phyloP scores from a whole-genome alignment of 2,113 vertebrate genomes.

The Ochotona curzoniae region DNA sequence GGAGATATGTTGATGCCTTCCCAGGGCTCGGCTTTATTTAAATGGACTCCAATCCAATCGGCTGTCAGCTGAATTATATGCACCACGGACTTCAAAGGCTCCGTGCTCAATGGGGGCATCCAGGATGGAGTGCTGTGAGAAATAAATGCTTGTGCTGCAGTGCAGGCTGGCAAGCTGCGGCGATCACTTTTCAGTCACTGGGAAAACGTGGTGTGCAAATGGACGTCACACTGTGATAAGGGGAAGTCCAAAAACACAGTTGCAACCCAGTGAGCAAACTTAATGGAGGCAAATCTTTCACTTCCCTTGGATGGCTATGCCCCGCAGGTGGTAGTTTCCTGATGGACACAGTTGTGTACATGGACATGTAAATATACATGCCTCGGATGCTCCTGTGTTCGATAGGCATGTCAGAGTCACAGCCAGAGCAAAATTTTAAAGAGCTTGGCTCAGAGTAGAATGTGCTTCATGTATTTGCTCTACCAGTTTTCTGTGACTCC shows the following conservation, averaged over 20 bases:
- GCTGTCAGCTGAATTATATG: slow-evolving; percentile 72
- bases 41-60: slow-evolving; percentile 56
- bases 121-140: slow-evolving; percentile 62
- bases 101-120: slow-evolving; percentile 55
- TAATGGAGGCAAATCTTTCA: slow-evolving; percentile 57
- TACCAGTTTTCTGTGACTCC: background rate
- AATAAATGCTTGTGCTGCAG: slow-evolving; percentile 50
- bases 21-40: slow-evolving; percentile 70
- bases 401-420: background rate
- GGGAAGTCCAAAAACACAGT: slow-evolving; percentile 63
- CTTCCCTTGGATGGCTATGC: background rate
- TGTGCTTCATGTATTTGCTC: background rate
- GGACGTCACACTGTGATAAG: slow-evolving; percentile 71
- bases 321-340: background rate
- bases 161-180: slow-evolving; percentile 41
- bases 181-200: slow-evolving; percentile 73
- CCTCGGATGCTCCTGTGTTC: background rate
- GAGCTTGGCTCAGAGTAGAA: background rate
- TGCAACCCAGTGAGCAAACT: slow-evolving; percentile 50
- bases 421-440: slow-evolving; percentile 39
- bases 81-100: slow-evolving; percentile 71
- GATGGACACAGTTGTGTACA: background rate
- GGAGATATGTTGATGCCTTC: slow-evolving; percentile 61
- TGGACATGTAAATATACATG: background rate
- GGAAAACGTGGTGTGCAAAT: slow-evolving; percentile 71